phyloP scores from a whole-genome alignment of 2,113 vertebrate species.

The Rhabdornis inornatus region DNA sequence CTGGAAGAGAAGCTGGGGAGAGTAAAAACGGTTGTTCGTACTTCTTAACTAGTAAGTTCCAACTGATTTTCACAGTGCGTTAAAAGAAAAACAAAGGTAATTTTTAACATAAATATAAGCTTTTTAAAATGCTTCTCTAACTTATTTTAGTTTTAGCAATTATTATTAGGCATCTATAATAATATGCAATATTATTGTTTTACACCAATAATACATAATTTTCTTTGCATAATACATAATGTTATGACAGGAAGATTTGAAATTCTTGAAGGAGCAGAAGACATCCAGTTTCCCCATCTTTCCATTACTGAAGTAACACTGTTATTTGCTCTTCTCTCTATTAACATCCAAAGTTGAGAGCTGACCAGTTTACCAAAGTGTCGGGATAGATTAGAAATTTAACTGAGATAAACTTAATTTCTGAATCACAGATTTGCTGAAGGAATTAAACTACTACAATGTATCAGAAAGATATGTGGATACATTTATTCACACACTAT shows the following conservation, averaged over 20 bases:
- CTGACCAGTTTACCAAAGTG: neutral
- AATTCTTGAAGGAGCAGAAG: neutral
- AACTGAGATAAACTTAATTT: neutral
- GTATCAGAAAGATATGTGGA: neutral
- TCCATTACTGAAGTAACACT: neutral
- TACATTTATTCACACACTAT: accelerated
- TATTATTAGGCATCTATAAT: neutral
- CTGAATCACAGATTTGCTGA: neutral
- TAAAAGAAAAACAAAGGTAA: neutral
- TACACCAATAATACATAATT: neutral
- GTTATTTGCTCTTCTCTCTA: neutral
- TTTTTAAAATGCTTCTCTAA: neutral
- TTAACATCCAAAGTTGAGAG: neutral
- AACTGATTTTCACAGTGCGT: neutral
- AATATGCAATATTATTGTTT: neutral
- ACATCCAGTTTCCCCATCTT: neutral
- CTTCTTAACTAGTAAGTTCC: neutral
- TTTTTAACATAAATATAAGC: neutral
- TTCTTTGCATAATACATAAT: neutral
- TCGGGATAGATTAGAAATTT: neutral
- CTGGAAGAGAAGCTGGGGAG: neutral
- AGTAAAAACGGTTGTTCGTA: neutral
- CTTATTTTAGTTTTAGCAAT: neutral
- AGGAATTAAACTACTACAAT: neutral
- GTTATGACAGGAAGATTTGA: neutral